These are phyloP conservation scores for Melanophora roralis DNA, from an alignment of 2,888 invertebrate genomes.

Conservation along the genomic window DNA sequence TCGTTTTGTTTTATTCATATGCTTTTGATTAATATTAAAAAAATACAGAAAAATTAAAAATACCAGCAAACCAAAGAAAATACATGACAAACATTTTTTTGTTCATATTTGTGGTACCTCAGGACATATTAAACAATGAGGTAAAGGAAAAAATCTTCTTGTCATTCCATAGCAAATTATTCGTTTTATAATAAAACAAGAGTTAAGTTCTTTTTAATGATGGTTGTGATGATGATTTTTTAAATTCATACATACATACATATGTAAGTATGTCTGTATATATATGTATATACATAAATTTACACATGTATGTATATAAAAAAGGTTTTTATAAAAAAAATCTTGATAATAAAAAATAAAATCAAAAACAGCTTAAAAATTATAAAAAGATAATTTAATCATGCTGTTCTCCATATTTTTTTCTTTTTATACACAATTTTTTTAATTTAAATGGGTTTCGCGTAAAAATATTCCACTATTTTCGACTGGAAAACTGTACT, in stretches of 20 bases:
- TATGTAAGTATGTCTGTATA: too few relatives aligned
- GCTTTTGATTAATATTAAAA: not conserved
- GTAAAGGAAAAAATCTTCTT: slow-evolving; percentile 17
- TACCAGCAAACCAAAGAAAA: slow-evolving; percentile 38
- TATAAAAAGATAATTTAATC: not conserved
- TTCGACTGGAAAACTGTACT: too few relatives aligned
- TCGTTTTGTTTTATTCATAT: slow-evolving; percentile 11
- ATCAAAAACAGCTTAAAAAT: not conserved
- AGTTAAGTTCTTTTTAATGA: slow-evolving; percentile 63
- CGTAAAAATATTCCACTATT: too few relatives aligned
- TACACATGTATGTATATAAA: too few relatives aligned
- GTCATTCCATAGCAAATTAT: slow-evolving; percentile 64
- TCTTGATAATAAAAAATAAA: not conserved
- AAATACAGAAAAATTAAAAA: slow-evolving; percentile 41
- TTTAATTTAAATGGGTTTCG: too few relatives aligned
- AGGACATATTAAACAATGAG: slow-evolving; percentile 7
- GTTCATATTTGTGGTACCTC: slow-evolving; percentile 3
- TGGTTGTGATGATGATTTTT: slow-evolving; percentile 56
- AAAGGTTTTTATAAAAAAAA: not conserved
- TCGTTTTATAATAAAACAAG: slow-evolving; percentile 63
- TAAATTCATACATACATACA: too few relatives aligned
- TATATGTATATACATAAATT: too few relatives aligned
- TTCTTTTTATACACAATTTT: not conserved
- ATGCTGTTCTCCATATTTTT: not conserved
- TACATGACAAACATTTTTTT: slow-evolving; percentile 43